phyloP scores from a whole-genome alignment of 2,888 invertebrate genomes.

The Allophyes oxyacanthae region DNA sequence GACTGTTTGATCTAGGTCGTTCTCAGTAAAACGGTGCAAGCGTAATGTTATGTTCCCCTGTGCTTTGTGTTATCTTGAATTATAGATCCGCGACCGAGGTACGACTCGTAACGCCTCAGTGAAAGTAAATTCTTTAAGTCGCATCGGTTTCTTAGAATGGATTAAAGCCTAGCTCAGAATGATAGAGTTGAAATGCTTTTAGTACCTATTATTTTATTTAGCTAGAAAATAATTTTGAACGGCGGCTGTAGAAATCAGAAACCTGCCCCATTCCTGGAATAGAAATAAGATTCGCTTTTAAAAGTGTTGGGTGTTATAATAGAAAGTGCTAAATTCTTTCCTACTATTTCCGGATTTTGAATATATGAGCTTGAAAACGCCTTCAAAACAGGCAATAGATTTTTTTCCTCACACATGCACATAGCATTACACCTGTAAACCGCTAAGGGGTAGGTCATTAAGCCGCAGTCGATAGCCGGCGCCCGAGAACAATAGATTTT shows the following conservation, averaged over 20 bases:
- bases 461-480: too few relatives aligned
- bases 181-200: slow-evolving; percentile 9
- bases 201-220: slow-evolving; percentile 37
- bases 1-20: slow-evolving; percentile 59
- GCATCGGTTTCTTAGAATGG: slow-evolving; percentile 35
- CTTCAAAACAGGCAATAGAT: too few relatives aligned
- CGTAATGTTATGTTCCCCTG: slow-evolving; percentile 55
- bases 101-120: slow-evolving; percentile 58
- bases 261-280: slow-evolving; percentile 32
- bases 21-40: slow-evolving; percentile 41
- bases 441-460: too few relatives aligned
- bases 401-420: too few relatives aligned
- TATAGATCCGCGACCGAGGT: slow-evolving; percentile 49
- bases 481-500: too few relatives aligned
- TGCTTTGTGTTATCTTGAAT: slow-evolving; percentile 57
- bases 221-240: slow-evolving; percentile 17
- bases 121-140: slow-evolving; percentile 69
- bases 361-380: too few relatives aligned
- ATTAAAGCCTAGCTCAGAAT: slow-evolving; percentile 44
- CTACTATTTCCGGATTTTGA: slow-evolving; percentile 40
- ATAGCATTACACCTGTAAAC: too few relatives aligned
- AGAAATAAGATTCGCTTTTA: slow-evolving; percentile 39
- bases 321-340: slow-evolving; percentile 46
- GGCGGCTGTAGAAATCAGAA: slow-evolving; percentile 17
- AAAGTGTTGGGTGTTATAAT: slow-evolving; percentile 45